Evolutionary conservation across 2,113 vertebrate genomes (phyloP).

Genomic region (Okapia johnstoni): DNA sequence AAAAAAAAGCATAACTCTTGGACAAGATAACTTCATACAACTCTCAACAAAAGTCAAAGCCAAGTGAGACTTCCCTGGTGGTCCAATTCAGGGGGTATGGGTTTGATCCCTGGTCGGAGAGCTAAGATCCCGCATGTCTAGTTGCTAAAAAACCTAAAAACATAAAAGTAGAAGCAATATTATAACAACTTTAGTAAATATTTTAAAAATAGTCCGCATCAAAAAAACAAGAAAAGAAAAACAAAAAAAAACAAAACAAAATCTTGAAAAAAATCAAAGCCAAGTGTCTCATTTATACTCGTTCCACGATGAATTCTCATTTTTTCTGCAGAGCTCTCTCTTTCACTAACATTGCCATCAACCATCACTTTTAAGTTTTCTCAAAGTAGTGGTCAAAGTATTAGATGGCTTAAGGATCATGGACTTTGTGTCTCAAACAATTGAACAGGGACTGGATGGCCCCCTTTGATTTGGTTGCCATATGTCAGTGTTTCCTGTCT

Average conservation of each 20-base stretch:
- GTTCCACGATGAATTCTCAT: neutral
- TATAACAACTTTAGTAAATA: neutral
- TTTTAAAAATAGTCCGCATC: neutral
- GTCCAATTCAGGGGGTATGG: neutral
- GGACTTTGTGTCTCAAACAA: neutral
- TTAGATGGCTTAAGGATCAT: neutral
- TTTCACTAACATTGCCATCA: neutral
- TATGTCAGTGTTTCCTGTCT: slow-evolving; percentile 19
- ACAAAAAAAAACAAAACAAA: neutral
- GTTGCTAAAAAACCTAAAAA: neutral
- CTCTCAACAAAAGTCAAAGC: neutral
- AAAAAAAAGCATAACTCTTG: neutral
- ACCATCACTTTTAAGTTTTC: neutral
- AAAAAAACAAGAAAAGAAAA: neutral
- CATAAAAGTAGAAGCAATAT: neutral
- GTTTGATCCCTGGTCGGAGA: neutral
- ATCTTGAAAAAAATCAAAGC: neutral
- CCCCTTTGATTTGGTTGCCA: slow-evolving; percentile 20
- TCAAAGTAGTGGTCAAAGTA: neutral
- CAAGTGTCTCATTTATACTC: neutral
- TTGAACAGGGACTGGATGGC: neutral
- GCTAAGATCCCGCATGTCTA: neutral
- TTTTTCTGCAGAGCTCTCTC: neutral
- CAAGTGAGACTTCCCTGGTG: neutral
- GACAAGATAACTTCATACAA: neutral